These are phyloP conservation scores for Agelas oroides DNA, from an alignment of 37 sponge, comb jelly and placozoan genomes.

Conservation along the genomic window DNA sequence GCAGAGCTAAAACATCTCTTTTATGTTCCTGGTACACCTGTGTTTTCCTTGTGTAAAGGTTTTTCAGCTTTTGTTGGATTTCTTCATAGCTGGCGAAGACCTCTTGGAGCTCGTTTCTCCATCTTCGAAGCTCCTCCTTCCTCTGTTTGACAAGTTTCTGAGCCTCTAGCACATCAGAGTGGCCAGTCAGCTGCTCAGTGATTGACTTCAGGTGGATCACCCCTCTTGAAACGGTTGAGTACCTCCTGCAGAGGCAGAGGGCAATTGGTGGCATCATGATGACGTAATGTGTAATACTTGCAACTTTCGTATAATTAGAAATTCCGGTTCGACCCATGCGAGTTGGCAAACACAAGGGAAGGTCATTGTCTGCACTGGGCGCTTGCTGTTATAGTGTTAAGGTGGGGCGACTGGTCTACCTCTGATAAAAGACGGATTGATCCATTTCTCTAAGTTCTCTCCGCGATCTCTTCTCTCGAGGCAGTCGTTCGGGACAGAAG, in stretches of 20 bases:
- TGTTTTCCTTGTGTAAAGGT: slow-evolving; percentile 18
- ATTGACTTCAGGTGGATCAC: slow-evolving; percentile 1
- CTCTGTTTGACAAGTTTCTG: slow-evolving; percentile 2
- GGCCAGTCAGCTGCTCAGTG: slow-evolving; percentile 26
- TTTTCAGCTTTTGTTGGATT: slow-evolving; percentile 2
- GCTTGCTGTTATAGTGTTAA: too few species aligned
- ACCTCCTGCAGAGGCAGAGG: not conserved
- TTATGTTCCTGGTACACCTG: slow-evolving; percentile 21
- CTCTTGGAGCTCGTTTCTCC: slow-evolving; percentile 1
- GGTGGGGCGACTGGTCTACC: too few species aligned
- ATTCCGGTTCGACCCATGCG: too few species aligned
- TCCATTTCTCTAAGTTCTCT: too few species aligned
- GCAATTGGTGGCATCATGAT: slow-evolving; percentile 1
- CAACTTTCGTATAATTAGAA: not conserved
- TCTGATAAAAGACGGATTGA: too few species aligned
- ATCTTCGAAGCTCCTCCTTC: slow-evolving; percentile 6
- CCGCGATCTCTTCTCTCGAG: too few species aligned
- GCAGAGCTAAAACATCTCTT: slow-evolving; percentile 4
- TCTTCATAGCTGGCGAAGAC: not conserved
- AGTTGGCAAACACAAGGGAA: too few species aligned
- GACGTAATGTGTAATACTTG: not conserved
- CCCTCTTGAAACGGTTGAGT: not conserved
- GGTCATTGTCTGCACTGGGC: too few species aligned
- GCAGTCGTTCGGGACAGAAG: too few species aligned
- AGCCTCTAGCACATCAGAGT: slow-evolving; percentile 8